These are phyloP conservation scores for Psittacula cyanocephala DNA, from an alignment of 2,113 vertebrate species.

Conservation along the genomic window DNA sequence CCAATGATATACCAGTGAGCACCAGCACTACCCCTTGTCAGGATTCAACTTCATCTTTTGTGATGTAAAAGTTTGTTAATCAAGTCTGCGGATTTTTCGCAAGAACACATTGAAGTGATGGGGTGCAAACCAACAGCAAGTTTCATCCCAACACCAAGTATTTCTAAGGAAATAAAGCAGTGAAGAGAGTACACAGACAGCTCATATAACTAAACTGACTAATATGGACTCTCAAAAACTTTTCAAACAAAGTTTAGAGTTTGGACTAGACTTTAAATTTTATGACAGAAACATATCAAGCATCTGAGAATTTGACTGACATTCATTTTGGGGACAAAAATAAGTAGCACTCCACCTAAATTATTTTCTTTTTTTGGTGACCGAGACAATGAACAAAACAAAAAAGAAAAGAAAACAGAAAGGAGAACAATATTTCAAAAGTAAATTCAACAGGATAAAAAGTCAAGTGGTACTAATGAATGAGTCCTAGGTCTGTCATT, in stretches of 20 bases:
- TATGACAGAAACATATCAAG: not conserved
- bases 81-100: not conserved
- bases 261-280: not conserved
- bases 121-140: not conserved
- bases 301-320: not conserved
- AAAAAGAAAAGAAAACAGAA: not conserved
- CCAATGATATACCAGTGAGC: not conserved
- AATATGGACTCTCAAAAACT: not conserved
- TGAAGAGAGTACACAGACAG: not conserved
- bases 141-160: not conserved
- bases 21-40: not conserved
- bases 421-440: not conserved
- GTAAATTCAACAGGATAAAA: not conserved
- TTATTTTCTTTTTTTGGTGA: not conserved
- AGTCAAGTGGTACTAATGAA: not conserved
- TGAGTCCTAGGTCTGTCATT: not conserved
- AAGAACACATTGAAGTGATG: not conserved
- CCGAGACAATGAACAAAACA: not conserved
- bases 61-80: not conserved
- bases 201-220: not conserved
- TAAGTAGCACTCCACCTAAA: not conserved
- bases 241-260: not conserved
- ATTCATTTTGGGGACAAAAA: not conserved
- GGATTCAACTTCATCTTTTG: not conserved
- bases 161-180: not conserved